A percentile compares a stretch with the other conserved stretches of the same genome.
phyloP scores from a whole-genome alignment of 2,797 vertebrate species.

The Lacerta agilis region DNA sequence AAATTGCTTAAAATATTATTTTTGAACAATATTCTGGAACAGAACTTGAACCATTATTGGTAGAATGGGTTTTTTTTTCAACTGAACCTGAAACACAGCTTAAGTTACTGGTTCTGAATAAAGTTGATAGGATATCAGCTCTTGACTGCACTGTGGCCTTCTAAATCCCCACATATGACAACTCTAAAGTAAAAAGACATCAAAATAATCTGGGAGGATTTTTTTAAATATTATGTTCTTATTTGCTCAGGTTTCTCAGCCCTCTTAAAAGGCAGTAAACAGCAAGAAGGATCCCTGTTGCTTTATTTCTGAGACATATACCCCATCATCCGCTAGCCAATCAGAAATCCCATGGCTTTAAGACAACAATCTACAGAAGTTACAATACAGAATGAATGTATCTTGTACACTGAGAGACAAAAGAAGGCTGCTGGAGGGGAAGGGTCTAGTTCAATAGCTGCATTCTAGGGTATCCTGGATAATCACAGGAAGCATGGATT shows the following conservation, averaged over 20 bases:
- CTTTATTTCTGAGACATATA: background rate
- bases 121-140: background rate
- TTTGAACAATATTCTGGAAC: background rate
- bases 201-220: background rate
- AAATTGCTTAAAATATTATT: background rate
- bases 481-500: background rate
- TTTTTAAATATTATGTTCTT: background rate
- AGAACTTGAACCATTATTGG: background rate
- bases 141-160: background rate
- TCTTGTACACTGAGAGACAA: background rate
- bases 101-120: background rate
- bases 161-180: background rate
- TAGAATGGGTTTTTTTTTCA: background rate
- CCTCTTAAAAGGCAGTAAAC: background rate
- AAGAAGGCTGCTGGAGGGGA: background rate
- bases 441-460: background rate
- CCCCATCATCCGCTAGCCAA: background rate
- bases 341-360: background rate
- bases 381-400: background rate
- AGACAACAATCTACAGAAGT: background rate
- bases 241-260: background rate
- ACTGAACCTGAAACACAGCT: background rate
- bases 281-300: background rate
- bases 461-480: background rate
- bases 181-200: background rate